Evolutionary conservation across 2,797 vertebrate species (phyloP).

Genomic region (Tragelaphus eurycerus): DNA sequence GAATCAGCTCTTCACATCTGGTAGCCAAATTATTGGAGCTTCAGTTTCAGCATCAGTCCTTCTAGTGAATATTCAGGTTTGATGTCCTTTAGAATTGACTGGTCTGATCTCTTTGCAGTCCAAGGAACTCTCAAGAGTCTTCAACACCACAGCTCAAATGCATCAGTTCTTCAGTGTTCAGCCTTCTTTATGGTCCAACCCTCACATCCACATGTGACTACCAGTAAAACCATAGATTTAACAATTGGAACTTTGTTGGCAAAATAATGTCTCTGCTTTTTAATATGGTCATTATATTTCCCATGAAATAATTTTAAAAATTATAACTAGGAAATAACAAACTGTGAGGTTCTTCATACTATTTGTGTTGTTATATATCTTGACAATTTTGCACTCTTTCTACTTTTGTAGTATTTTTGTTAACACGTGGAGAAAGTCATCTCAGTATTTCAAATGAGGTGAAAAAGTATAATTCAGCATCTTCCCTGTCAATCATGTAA

Average conservation of each 20-base stretch:
- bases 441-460: background rate
- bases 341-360: background rate
- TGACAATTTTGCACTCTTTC: background rate
- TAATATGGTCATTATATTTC: background rate
- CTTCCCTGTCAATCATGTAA: background rate
- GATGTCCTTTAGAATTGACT: background rate
- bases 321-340: background rate
- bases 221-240: background rate
- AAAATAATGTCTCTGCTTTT: background rate
- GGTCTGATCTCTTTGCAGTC: background rate
- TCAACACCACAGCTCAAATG: background rate
- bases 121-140: background rate
- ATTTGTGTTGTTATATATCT: background rate
- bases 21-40: background rate
- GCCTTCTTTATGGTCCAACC: background rate
- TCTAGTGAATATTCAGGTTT: background rate
- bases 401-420: background rate
- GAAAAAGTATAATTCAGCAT: background rate
- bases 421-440: background rate
- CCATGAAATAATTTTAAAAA: background rate
- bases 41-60: background rate
- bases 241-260: background rate
- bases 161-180: background rate
- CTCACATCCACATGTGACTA: background rate
- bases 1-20: background rate